Evolutionary conservation across 2,797 vertebrate genomes (phyloP).

Genomic region (Antrozous pallidus): DNA sequence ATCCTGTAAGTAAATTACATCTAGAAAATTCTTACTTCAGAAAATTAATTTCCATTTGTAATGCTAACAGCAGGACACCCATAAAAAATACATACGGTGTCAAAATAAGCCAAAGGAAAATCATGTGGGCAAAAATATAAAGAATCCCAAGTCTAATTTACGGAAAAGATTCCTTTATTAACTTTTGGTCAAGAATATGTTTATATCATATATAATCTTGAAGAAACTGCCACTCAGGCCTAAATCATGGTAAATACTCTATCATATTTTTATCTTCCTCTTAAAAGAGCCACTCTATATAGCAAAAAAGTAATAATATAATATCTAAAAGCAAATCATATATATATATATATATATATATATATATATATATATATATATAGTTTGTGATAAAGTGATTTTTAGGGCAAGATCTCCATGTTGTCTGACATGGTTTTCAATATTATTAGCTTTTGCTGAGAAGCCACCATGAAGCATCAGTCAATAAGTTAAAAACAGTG

Average conservation of each 20-base stretch:
- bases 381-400: accelerated
- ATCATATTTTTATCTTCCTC: neutral
- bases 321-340: neutral
- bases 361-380: accelerated
- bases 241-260: neutral
- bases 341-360: accelerated
- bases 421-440: accelerated
- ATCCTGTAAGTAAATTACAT: no score
- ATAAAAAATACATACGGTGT: no score
- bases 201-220: no score
- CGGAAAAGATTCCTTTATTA: no score
- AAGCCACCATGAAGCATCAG: accelerated
- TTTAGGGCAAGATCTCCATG: accelerated
- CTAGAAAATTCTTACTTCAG: no score
- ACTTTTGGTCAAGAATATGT: no score
- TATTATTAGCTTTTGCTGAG: accelerated
- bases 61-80: no score
- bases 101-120: no score
- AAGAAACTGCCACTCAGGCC: neutral
- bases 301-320: neutral
- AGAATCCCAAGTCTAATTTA: no score
- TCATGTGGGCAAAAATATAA: no score
- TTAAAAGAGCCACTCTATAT: neutral
- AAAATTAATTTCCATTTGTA: no score
- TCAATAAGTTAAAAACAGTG: no score